Evolutionary conservation across 2,113 vertebrate genomes (phyloP).

Genomic region (Regulus satrapa): DNA sequence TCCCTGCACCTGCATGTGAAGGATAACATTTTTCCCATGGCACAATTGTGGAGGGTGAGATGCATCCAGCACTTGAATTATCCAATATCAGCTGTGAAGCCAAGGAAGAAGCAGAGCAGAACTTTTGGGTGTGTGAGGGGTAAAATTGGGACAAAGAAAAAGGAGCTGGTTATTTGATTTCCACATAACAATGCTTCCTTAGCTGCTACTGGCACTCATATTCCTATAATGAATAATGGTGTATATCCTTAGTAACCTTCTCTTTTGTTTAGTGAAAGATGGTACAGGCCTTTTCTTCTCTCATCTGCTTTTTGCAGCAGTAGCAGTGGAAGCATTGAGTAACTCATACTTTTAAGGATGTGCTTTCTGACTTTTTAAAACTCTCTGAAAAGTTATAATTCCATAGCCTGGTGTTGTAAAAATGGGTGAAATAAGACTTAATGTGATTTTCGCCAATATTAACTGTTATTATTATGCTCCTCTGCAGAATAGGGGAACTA

Average conservation of each 20-base stretch:
- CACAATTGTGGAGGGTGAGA: fast-evolving
- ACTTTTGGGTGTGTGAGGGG: background rate
- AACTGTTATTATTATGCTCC: background rate
- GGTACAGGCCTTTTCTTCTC: background rate
- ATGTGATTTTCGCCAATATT: background rate
- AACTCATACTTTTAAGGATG: background rate
- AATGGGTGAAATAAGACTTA: background rate
- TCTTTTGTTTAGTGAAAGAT: background rate
- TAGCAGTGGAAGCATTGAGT: background rate
- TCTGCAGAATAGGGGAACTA: background rate
- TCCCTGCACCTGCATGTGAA: fast-evolving
- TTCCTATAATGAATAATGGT: background rate
- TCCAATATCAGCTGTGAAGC: background rate
- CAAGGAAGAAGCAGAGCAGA: background rate
- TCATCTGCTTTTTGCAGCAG: background rate
- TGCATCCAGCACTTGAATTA: fast-evolving
- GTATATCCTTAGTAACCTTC: background rate
- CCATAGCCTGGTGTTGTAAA: background rate
- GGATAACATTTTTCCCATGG: fast-evolving
- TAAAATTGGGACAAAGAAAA: background rate
- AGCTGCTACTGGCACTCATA: background rate
- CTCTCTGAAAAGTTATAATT: slow-evolving; percentile 14
- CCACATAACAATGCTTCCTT: background rate
- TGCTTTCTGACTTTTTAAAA: background rate
- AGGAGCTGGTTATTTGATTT: background rate